A percentile compares a stretch with the other conserved stretches of the same genome.
Conservation (phyloP, 2,113 vertebrate genomes). For the Todiramphus saurophagus region DNA sequence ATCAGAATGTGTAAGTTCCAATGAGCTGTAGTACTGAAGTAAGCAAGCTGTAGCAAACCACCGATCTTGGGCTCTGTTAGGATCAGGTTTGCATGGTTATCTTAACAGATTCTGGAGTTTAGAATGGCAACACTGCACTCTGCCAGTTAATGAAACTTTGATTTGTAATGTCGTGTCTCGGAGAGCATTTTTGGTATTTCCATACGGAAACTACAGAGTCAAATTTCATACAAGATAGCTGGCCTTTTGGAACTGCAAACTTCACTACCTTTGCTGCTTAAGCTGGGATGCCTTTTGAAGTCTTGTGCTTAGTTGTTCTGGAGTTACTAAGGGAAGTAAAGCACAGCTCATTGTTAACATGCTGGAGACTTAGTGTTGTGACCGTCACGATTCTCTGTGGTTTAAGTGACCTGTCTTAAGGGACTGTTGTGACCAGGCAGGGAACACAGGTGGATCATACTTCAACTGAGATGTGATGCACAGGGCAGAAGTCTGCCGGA, state of each 20-base stretch:
- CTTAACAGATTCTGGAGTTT: background rate
- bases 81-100: background rate
- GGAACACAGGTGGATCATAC: background rate
- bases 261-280: background rate
- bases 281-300: background rate
- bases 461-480: background rate
- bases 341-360: background rate
- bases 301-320: background rate
- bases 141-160: background rate
- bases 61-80: background rate
- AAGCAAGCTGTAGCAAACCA: background rate
- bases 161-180: background rate
- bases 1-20: slow-evolving; percentile 92
- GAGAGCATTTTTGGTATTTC: background rate
- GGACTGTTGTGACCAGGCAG: background rate
- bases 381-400: background rate
- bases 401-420: background rate
- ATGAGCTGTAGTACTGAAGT: background rate
- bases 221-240: background rate
- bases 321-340: background rate
- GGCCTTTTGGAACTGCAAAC: background rate
- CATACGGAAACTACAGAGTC: background rate
- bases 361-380: background rate
- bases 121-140: background rate
- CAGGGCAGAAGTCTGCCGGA: background rate